These are phyloP conservation scores for Rotaria sp. DNA, from an alignment of 2,888 invertebrate species.

Conservation along the genomic window DNA sequence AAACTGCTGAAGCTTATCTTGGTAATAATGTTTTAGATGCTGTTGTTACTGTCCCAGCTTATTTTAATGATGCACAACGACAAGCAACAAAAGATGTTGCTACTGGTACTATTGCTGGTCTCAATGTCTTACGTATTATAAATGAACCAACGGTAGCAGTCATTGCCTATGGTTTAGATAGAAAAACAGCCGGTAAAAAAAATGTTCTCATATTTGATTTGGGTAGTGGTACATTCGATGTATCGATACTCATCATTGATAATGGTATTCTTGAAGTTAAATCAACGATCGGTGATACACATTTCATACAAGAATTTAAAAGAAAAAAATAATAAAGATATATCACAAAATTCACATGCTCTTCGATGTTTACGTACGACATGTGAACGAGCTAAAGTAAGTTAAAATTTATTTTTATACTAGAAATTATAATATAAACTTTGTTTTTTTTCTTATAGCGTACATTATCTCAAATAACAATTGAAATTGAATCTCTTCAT, in stretches of 20 bases:
- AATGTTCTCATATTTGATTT: slow-evolving; percentile 63
- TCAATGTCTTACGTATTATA: too few species aligned
- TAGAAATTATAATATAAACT: not conserved
- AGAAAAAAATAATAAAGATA: slow-evolving; percentile 55
- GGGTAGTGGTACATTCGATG: too few species aligned
- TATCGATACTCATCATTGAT: too few species aligned
- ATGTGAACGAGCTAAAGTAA: slow-evolving; percentile 64
- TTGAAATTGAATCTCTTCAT: slow-evolving; percentile 80
- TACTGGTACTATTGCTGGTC: too few species aligned
- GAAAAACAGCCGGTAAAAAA: slow-evolving; percentile 58
- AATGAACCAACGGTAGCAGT: slow-evolving; percentile 69
- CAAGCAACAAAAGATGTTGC: too few species aligned
- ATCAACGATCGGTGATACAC: slow-evolving; percentile 78
- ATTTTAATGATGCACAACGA: too few species aligned
- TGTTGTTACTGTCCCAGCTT: slow-evolving; percentile 56
- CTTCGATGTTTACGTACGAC: slow-evolving; percentile 82
- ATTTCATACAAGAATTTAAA: slow-evolving; percentile 55
- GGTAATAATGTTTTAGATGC: slow-evolving; percentile 53
- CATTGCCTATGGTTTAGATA: slow-evolving; percentile 60
- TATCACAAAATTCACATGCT: slow-evolving; percentile 71
- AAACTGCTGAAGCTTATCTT: too few species aligned
- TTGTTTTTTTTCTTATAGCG: slow-evolving; percentile 46
- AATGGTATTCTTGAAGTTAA: slow-evolving; percentile 85
- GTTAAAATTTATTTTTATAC: not conserved
- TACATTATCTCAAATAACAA: slow-evolving; percentile 65